These are phyloP conservation scores for Paragorgia papillata DNA, from an alignment of 92 coral and sea anemone species.

Conservation along the genomic window DNA sequence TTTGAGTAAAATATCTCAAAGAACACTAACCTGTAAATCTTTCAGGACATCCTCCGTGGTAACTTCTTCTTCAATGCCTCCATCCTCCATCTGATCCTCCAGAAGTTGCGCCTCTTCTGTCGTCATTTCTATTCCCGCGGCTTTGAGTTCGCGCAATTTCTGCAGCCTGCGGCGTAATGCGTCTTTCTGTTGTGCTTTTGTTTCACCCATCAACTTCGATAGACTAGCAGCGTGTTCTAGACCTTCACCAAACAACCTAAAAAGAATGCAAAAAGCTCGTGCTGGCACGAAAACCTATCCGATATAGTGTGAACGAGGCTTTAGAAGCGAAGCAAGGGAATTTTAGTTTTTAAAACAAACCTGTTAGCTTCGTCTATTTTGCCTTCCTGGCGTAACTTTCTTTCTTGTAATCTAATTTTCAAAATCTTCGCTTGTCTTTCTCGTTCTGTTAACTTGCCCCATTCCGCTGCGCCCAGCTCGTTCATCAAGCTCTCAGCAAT, in stretches of 20 bases:
- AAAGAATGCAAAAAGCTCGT: neutral
- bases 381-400: constrained; percentile 84
- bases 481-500: constrained; percentile 88
- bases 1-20: too few relatives aligned
- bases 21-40: constrained; percentile 87
- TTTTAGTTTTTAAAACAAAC: constrained; percentile 44
- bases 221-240: constrained; percentile 85
- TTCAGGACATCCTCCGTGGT: constrained; percentile 72
- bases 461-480: constrained; percentile 91
- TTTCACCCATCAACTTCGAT: constrained; percentile 84
- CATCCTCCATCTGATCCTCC: constrained; percentile 76
- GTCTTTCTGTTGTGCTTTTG: constrained; percentile 84
- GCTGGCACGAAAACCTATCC: too few relatives aligned
- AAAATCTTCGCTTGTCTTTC: constrained; percentile 83
- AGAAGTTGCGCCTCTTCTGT: constrained; percentile 76
- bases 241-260: constrained; percentile 89
- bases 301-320: too few relatives aligned
- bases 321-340: too few relatives aligned
- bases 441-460: constrained; percentile 89
- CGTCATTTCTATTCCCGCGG: constrained; percentile 78
- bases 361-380: constrained; percentile 94
- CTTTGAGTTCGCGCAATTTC: constrained; percentile 73
- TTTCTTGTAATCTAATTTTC: constrained; percentile 89
- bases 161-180: constrained; percentile 76
- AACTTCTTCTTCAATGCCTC: constrained; percentile 79